A percentile compares a stretch with the other conserved stretches of the same genome.
phyloP scores from a whole-genome alignment of 2,797 vertebrate species.

The Muscicapa striata region DNA sequence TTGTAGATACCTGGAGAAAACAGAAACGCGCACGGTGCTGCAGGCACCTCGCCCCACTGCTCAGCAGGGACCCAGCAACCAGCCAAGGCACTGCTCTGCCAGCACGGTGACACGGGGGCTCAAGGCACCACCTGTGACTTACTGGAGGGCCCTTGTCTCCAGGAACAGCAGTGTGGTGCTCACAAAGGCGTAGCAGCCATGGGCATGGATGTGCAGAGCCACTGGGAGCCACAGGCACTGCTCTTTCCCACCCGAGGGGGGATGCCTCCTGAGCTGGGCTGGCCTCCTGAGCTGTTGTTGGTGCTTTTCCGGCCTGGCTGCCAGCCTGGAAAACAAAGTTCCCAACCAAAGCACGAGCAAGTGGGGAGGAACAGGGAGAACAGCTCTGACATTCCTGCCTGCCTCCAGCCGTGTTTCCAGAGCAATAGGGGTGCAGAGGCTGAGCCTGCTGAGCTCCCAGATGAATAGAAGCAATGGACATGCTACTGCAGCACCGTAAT shows the following conservation, averaged over 20 bases:
- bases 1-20: not conserved
- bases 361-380: not conserved
- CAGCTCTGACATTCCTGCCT: not conserved
- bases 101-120: not conserved
- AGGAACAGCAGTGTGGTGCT: fast-evolving
- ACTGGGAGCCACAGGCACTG: not conserved
- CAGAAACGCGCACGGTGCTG: fast-evolving
- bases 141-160: not conserved
- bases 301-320: not conserved
- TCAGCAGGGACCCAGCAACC: not conserved
- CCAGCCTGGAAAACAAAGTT: not conserved
- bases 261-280: not conserved
- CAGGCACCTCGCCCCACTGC: fast-evolving
- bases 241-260: fast-evolving
- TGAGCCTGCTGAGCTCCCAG: not conserved
- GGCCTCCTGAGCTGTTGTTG: not conserved
- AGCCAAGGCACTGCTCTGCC: not conserved
- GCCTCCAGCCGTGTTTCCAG: not conserved
- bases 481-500: not conserved
- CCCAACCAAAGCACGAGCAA: not conserved
- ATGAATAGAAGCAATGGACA: not conserved
- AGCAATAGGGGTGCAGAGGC: not conserved
- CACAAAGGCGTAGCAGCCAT: fast-evolving
- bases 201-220: not conserved
- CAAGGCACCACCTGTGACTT: not conserved